These are phyloP conservation scores for Abrostola tripartita DNA, from an alignment of 2,888 invertebrate genomes.

Conservation along the genomic window DNA sequence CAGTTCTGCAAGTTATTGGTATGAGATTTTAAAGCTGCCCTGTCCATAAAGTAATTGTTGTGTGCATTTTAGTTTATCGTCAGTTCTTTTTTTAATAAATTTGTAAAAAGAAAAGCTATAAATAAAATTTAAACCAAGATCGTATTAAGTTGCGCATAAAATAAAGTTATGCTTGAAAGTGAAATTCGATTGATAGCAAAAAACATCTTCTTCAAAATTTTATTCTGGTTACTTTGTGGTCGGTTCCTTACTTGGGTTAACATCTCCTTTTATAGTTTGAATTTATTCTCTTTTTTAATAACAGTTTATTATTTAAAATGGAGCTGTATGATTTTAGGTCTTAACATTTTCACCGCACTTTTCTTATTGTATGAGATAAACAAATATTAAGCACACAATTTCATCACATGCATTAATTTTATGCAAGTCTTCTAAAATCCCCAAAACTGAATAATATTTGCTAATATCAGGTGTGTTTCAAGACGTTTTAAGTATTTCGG, in stretches of 20 bases:
- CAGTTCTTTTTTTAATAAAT: background rate
- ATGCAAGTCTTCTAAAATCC: too few relatives aligned
- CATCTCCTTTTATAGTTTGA: constrained; percentile 54
- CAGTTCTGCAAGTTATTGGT: constrained; percentile 53
- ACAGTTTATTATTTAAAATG: constrained; percentile 12
- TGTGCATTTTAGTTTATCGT: background rate
- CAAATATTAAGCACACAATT: background rate
- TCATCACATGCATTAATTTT: too few relatives aligned
- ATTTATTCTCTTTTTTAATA: constrained; percentile 42
- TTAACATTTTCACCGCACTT: constrained; percentile 1
- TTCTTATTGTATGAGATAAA: too few relatives aligned
- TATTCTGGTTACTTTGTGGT: background rate
- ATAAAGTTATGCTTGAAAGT: background rate
- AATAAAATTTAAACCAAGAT: too few relatives aligned
- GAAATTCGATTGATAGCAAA: background rate
- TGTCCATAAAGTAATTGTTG: background rate
- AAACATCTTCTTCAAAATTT: background rate
- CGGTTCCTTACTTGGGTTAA: constrained; percentile 63
- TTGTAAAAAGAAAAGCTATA: background rate
- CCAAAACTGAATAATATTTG: too few relatives aligned
- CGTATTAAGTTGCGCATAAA: background rate
- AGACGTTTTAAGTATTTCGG: too few relatives aligned
- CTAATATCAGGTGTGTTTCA: too few relatives aligned
- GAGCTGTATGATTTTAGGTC: constrained; percentile 25
- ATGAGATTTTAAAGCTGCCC: constrained; percentile 44